phyloP scores from a whole-genome alignment of 2,888 invertebrate genomes.

The Plusia festucae region DNA sequence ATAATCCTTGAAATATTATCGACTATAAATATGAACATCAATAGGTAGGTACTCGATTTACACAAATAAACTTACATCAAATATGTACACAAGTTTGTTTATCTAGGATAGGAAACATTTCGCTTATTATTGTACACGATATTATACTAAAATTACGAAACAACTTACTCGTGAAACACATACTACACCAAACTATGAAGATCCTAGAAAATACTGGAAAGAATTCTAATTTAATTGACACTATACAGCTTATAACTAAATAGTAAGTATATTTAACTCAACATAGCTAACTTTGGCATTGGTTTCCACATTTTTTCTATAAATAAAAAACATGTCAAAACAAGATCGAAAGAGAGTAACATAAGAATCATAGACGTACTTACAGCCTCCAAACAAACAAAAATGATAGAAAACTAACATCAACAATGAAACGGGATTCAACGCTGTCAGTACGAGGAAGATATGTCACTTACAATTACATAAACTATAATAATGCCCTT shows the following conservation, averaged over 20 bases:
- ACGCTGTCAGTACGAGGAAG: slow-evolving; percentile 78
- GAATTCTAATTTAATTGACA: slow-evolving; percentile 86
- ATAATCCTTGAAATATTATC: slow-evolving; percentile 69
- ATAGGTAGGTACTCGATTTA: slow-evolving; percentile 87
- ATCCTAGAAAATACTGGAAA: slow-evolving; percentile 87
- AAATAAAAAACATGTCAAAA: slow-evolving; percentile 86
- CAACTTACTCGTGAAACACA: slow-evolving; percentile 81
- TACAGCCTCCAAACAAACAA: slow-evolving; percentile 77
- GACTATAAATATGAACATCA: slow-evolving; percentile 87
- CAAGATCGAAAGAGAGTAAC: slow-evolving; percentile 82
- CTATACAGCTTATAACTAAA: slow-evolving; percentile 88
- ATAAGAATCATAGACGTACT: slow-evolving; percentile 66
- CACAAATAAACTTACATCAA: slow-evolving; percentile 79
- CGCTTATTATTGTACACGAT: slow-evolving; percentile 85
- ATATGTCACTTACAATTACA: slow-evolving; percentile 82
- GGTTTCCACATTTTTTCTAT: slow-evolving; percentile 85
- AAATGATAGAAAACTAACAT: slow-evolving; percentile 76
- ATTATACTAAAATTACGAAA: slow-evolving; percentile 85
- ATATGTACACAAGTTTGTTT: slow-evolving; percentile 83
- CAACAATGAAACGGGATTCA: slow-evolving; percentile 83
- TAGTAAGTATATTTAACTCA: slow-evolving; percentile 80
- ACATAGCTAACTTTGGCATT: slow-evolving; percentile 90
- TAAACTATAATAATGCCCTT: slow-evolving; percentile 84
- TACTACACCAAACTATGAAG: slow-evolving; percentile 84
- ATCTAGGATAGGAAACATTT: slow-evolving; percentile 89